Evolutionary conservation across 2,797 vertebrate species (phyloP), one percentile per base, ranked within the genome.

Genomic region (Erethizon dorsatum): DNA sequence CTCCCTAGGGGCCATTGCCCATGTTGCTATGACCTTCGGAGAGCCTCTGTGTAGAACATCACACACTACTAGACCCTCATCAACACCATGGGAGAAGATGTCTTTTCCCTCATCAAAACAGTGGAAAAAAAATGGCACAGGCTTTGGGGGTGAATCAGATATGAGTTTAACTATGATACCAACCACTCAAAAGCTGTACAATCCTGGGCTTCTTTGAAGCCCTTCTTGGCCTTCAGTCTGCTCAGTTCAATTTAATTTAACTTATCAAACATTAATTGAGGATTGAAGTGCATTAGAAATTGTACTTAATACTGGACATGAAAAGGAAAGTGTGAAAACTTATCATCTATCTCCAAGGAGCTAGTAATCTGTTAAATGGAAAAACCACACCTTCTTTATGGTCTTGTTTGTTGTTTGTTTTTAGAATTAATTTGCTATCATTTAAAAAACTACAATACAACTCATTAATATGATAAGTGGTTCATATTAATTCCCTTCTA

Each of bases 201-300:
- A 65, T 7, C 4, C 41, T 26, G 7, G 14, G 54, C 28, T 75
- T 78, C 22, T 50, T 88, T 47, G 20, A 89, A 75, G n/a, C 33
- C 6, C 14, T 63, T 80, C 9, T 65, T 96, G 82, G 80, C 22
- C 69, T 69, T 73, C 24, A 33, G 14, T 83, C 12, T 63, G 54
- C 45, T 93, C 26, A 50, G 20, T 96, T 67, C n/a, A 69, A 85
- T 77, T 87, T 91, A 87, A 97, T 86, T 86, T 89, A 93, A 90
- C 63, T 78, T 88, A 88, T 20, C 41, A 90, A 89, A 92, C 47
- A 88, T 31, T 90, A 87, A 93, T 26, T 33, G 71, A 93, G 31
- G 15, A 75, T 41, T 41, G 69, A 86, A 83, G 28, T 79, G 2
- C 54, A 85, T 61, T 94, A 75, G 56, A 87, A 84, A 88, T 47